These are phyloP conservation scores for Apodemus agrarius DNA, from an alignment of 2,797 vertebrate species.

Conservation along the genomic window DNA sequence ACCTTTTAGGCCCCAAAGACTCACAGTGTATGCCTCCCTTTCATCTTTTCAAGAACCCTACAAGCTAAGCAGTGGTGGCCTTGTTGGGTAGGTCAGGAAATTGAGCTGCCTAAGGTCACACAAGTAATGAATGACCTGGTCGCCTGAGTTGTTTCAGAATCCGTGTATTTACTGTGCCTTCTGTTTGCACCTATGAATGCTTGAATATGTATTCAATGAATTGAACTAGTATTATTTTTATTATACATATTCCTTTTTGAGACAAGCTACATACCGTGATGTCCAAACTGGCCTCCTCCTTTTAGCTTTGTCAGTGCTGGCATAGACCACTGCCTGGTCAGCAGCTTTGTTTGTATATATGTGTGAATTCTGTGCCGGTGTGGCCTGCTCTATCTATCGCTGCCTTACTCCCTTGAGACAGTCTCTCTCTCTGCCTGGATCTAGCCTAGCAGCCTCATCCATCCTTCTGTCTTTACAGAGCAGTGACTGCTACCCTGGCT, in stretches of 20 bases:
- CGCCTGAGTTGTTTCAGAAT: neutral
- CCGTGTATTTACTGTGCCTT: neutral
- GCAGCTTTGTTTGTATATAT: neutral
- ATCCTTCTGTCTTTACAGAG: neutral
- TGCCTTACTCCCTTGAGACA: neutral
- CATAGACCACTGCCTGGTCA: neutral
- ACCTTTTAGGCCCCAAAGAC: neutral
- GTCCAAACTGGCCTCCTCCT: neutral
- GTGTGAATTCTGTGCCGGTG: neutral
- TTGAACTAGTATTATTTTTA: neutral
- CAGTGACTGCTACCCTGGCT: neutral
- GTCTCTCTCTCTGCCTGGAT: neutral
- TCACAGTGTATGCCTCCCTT: neutral
- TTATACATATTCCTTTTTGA: neutral
- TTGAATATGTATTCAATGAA: neutral
- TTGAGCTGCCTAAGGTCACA: neutral
- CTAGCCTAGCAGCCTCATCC: neutral
- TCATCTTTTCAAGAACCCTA: neutral
- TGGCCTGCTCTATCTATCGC: neutral
- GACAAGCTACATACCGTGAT: neutral
- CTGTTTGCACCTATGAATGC: neutral
- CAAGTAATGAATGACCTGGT: neutral
- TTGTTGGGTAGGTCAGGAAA: constrained; percentile 10
- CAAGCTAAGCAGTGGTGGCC: neutral
- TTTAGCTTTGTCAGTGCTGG: neutral